Percentiles rank a stretch among this genome's conserved stretches.
Conservation (phyloP, 2,797 vertebrate genomes). For the Myotis pilosus region DNA sequence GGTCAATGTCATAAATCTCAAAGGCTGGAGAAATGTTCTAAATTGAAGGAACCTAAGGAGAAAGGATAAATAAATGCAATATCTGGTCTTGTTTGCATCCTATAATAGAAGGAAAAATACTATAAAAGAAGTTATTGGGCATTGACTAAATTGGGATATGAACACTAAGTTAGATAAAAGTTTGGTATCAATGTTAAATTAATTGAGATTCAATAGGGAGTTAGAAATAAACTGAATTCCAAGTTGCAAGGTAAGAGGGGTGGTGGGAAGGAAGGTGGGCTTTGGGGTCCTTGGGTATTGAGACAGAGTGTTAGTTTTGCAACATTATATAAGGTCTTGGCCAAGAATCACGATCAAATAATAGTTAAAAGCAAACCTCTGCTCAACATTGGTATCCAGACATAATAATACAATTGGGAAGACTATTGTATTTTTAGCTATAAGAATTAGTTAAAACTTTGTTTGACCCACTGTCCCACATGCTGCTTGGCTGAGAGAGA, state of each 20-base stretch:
- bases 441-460: not conserved
- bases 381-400: not conserved
- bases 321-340: not conserved
- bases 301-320: not conserved
- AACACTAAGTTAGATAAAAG: not conserved
- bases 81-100: not conserved
- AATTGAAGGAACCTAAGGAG: not conserved
- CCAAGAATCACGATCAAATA: not conserved
- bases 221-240: not conserved
- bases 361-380: not conserved
- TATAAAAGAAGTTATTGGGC: not conserved
- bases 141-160: not conserved
- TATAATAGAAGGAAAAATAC: not conserved
- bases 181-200: not conserved
- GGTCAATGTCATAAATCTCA: not conserved
- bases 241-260: not conserved
- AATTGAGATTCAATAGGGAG: not conserved
- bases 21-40: not conserved
- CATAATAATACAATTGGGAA: not conserved
- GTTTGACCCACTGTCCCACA: not conserved
- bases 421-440: not conserved
- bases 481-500: not conserved
- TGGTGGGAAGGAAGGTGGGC: not conserved
- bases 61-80: not conserved
- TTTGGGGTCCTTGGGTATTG: not conserved